A percentile compares a stretch with the other conserved stretches of the same genome.
These are phyloP conservation scores for Sphinx pinastri DNA, from an alignment of 2,888 invertebrate genomes.

Conservation along the genomic window DNA sequence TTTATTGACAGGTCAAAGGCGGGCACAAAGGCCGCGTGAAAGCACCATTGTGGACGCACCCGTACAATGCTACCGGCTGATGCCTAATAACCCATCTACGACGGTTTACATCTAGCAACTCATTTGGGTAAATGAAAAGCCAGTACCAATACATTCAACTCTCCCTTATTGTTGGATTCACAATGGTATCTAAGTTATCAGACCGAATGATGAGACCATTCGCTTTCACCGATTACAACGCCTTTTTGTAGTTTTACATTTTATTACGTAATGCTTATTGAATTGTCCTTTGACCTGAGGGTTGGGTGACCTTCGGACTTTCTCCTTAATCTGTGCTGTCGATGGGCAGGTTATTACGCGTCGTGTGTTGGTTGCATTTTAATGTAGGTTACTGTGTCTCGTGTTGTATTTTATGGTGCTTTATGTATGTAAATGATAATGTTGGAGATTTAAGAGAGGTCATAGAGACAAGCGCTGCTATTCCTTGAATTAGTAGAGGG, in stretches of 20 bases:
- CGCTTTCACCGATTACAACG: slow-evolving; percentile 78
- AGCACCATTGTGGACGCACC: slow-evolving; percentile 65
- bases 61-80: slow-evolving; percentile 68
- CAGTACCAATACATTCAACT: slow-evolving; percentile 65
- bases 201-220: slow-evolving; percentile 78
- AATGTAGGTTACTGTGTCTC: background rate
- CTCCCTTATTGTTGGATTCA: slow-evolving; percentile 70
- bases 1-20: slow-evolving; percentile 74
- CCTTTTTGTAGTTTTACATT: slow-evolving; percentile 61
- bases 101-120: slow-evolving; percentile 65
- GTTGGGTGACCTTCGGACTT: background rate
- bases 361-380: background rate
- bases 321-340: slow-evolving; percentile 1
- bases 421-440: background rate
- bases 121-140: slow-evolving; percentile 80
- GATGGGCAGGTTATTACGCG: background rate
- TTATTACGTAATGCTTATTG: slow-evolving; percentile 55
- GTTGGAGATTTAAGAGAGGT: background rate
- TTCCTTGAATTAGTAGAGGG: no score
- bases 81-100: slow-evolving; percentile 68
- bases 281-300: slow-evolving; percentile 23
- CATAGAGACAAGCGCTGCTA: no score
- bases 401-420: background rate
- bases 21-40: slow-evolving; percentile 64
- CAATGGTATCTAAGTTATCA: slow-evolving; percentile 77